Base-by-base conservation (phyloP, 2,797 vertebrate species). In the Megalops cyprinoides region DNA sequence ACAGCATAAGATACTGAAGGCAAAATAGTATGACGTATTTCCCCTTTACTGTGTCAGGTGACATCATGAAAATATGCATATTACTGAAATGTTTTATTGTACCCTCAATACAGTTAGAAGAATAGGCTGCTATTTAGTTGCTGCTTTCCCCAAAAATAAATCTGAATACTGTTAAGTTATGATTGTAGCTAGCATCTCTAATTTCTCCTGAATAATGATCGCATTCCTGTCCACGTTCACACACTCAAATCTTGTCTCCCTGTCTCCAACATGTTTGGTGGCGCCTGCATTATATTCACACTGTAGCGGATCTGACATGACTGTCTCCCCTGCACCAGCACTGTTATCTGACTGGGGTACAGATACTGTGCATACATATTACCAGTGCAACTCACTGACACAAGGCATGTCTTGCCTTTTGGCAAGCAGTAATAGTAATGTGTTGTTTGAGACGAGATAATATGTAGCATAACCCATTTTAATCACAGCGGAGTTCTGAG, bases 401-500 rank as follows among this genome's bases (percentile, higher is more conserved):
- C 15, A 42, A 69, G 65, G 42, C 37, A 7, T 42, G 65, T 2
- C 14, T 69, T 69, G 37, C 37, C 23, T 44, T 71, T 23, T 23
- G n/a, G 44, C 67, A 44, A n/a, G 18, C 37, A 44, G 20, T 44
- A 10, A 42, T 71, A 23, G 20, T 71, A n/a, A 71, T 71, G 23
- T 71, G 67, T 71, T n/a, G 67, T n/a, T 71, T 44, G 20, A 18
- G 67, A 71, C 67, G 23, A n/a, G 39, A 44, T 71, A n/a, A n/a
- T 44, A 20, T 14, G 6, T 1, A 7, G 18, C 34, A 34, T 8
- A 39, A 4, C 62, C 15, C 37, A 44, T 71, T 71, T n/a, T 71
- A 44, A n/a, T 42, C 20, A 71, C 42, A 37, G 4, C 39, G 42
- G 37, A 44, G 62, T 34, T 18, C 37, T 67, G 31, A 20, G 34